Evolutionary conservation across 2,797 vertebrate genomes (phyloP).

Genomic region (Sus cebifrons): DNA sequence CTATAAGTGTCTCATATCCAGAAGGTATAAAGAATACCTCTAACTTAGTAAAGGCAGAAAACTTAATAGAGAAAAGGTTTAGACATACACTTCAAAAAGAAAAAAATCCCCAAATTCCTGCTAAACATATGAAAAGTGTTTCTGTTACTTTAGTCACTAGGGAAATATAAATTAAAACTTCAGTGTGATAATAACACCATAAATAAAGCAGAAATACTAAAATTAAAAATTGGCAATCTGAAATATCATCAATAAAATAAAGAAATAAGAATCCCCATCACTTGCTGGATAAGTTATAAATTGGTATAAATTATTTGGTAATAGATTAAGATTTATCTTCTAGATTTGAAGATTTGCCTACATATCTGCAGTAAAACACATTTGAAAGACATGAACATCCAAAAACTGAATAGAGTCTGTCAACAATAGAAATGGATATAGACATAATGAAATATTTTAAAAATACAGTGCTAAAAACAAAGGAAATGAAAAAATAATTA

Average conservation of each 20-base stretch:
- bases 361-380: neutral
- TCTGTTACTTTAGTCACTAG: neutral
- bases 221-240: neutral
- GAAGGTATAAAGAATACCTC: neutral
- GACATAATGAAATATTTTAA: neutral
- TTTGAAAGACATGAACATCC: neutral
- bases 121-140: neutral
- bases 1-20: neutral
- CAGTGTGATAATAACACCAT: neutral
- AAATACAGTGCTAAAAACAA: neutral
- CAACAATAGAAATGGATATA: neutral
- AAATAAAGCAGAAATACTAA: neutral
- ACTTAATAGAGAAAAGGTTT: neutral
- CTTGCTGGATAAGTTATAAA: neutral
- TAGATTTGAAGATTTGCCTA: neutral
- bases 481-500: neutral
- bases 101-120: neutral
- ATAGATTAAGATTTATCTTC: neutral
- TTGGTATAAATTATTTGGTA: neutral
- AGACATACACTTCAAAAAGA: neutral
- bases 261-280: neutral
- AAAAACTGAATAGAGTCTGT: neutral
- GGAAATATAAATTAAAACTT: neutral
- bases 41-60: conserved; percentile 9
- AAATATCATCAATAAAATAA: neutral